Evolutionary conservation across 2,797 vertebrate genomes (phyloP), one percentile per base, ranked within the genome.

Genomic region (Todus mexicanus): DNA sequence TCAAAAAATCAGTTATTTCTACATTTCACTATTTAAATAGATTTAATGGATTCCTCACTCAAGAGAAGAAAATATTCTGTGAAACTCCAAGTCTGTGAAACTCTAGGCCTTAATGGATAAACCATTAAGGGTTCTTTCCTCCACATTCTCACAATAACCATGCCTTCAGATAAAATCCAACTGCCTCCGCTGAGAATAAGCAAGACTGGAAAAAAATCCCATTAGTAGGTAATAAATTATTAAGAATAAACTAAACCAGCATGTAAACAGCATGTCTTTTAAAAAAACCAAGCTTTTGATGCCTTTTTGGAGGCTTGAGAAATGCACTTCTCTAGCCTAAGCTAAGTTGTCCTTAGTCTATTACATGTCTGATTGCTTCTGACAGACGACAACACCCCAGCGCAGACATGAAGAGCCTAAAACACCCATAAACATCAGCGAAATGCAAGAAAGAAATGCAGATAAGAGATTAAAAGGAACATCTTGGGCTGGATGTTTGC

Each of bases 191-290:
- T 79, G 89, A 96, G 74, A 94, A 93, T 66, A 92, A 93, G 37
- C 47, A 91, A 94, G 64, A 84, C 59, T 20, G 61, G 45, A 66
- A 68, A 64, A 70, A 53, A 79, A 5, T 6, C 15, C 48, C 31
- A 79, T 87, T 94, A 94, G 65, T 75, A 94, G 72, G 76, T 85
- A 94, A 95, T 96, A 95, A 97, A 96, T 97, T 96, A 96, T 59
- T 92, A 92, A 97, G 92, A 88, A 64, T 40, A 88, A 93, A 91
- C 45, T 85, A 92, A 96, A 91, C 5, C 76, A 74, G 54, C 37
- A 22, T 78, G 80, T 82, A 93, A 96, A 95, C 63, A 97, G 33
- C 68, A 84, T 5, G 3, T 57, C 48, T 76, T 94, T 92, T 89
- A 69, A 83, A 88, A 94, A 88, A 94, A 96, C 27, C 25, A 50